Conservation (phyloP, 1,140 invertebrate species). For the Pachypsylla venusta region DNA sequence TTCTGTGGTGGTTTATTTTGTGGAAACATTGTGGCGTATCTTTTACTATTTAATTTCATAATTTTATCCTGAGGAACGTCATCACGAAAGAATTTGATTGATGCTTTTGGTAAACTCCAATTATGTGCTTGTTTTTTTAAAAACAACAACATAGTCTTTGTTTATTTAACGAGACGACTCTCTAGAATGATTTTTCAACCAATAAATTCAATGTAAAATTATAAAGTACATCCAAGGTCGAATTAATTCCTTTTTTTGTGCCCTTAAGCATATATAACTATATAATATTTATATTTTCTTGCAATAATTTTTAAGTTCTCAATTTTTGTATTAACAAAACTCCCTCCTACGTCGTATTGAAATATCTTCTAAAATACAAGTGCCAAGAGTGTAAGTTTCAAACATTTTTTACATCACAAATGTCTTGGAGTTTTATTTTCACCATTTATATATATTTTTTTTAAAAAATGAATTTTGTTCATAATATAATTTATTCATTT, state of each 20-base stretch:
- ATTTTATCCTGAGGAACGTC: no score
- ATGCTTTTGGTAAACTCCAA: background rate
- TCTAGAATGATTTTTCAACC: background rate
- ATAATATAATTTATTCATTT: no score
- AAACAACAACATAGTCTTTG: background rate
- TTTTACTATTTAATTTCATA: no score
- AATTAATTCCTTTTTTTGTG: background rate
- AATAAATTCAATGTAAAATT: background rate
- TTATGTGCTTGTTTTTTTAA: background rate
- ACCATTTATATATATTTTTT: no score
- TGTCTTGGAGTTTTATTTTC: no score
- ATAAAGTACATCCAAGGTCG: background rate
- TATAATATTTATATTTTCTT: background rate
- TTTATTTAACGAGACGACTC: background rate
- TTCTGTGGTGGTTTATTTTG: no score
- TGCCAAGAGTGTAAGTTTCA: no score
- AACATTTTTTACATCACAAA: no score
- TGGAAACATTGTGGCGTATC: no score
- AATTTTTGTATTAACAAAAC: background rate
- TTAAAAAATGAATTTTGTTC: no score
- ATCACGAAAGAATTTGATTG: background rate
- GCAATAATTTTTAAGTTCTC: background rate
- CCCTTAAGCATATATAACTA: background rate
- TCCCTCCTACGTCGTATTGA: background rate
- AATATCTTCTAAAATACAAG: background rate